phyloP scores from a whole-genome alignment of 2,888 invertebrate genomes.

The Macrosoma leucophasiata region DNA sequence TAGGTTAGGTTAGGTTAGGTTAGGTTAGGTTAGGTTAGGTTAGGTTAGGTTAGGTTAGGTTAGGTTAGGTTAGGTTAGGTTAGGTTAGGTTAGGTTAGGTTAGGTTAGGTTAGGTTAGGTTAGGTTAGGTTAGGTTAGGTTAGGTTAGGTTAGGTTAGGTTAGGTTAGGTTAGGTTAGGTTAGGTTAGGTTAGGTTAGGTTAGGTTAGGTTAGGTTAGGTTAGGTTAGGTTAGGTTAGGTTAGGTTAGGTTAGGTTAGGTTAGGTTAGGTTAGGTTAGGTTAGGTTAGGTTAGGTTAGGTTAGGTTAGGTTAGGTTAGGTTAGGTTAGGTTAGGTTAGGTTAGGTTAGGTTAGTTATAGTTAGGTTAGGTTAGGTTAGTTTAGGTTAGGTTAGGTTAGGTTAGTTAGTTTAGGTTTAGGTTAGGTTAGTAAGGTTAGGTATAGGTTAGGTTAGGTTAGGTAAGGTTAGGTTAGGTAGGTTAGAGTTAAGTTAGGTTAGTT shows the following conservation, averaged over 20 bases:
- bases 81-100: constrained; percentile 18
- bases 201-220: constrained; percentile 18
- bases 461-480: constrained; percentile 15
- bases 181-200: constrained; percentile 15
- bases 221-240: constrained; percentile 18
- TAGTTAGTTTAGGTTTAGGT: constrained; percentile 14
- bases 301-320: constrained; percentile 18
- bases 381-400: constrained; percentile 18
- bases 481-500: constrained; percentile 15
- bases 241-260: constrained; percentile 16
- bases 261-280: constrained; percentile 19
- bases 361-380: constrained; percentile 16
- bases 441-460: constrained; percentile 16
- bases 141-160: constrained; percentile 19
- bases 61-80: constrained; percentile 20
- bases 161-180: constrained; percentile 19
- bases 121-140: constrained; percentile 20
- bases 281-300: constrained; percentile 17
- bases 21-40: constrained; percentile 17
- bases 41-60: constrained; percentile 19
- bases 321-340: constrained; percentile 12
- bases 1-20: constrained; percentile 13
- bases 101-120: constrained; percentile 18
- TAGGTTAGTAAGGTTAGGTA: constrained; percentile 15
- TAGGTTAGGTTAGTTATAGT: constrained; percentile 10